Conservation (phyloP, 2,797 vertebrate genomes). For the Valencia hispanica region DNA sequence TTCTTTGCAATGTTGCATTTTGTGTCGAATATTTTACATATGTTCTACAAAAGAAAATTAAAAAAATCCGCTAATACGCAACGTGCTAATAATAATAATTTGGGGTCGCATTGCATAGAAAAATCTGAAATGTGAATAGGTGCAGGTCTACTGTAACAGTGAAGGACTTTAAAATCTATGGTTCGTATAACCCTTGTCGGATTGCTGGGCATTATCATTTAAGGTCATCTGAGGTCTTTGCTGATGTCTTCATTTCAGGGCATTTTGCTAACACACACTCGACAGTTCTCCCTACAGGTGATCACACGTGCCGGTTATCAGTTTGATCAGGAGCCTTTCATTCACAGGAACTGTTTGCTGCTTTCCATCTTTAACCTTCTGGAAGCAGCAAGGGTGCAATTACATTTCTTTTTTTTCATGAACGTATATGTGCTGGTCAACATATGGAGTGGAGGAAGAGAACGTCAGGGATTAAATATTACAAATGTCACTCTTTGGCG, state of each 20-base stretch:
- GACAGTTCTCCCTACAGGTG: not conserved
- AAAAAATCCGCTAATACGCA: too few species aligned
- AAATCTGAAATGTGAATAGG: too few species aligned
- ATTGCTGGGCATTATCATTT: too few species aligned
- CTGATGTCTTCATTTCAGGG: not conserved
- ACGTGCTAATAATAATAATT: too few species aligned
- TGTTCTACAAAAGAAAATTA: too few species aligned
- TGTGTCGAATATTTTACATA: too few species aligned
- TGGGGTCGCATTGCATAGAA: too few species aligned
- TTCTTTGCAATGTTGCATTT: too few species aligned
- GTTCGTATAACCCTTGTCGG: too few species aligned
- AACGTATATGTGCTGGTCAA: not conserved
- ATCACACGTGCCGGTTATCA: not conserved
- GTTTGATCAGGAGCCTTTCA: not conserved
- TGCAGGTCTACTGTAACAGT: too few species aligned
- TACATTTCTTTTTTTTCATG: too few species aligned
- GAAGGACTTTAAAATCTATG: too few species aligned
- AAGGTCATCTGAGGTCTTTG: not conserved
- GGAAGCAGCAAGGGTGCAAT: not conserved
- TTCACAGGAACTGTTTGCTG: not conserved
- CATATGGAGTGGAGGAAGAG: not conserved
- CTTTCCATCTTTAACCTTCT: not conserved
- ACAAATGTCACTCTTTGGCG: not conserved
- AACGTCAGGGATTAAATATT: not conserved
- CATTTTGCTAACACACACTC: not conserved